Base-by-base conservation (phyloP, 2,797 vertebrate species). In the Falco rusticolus region DNA sequence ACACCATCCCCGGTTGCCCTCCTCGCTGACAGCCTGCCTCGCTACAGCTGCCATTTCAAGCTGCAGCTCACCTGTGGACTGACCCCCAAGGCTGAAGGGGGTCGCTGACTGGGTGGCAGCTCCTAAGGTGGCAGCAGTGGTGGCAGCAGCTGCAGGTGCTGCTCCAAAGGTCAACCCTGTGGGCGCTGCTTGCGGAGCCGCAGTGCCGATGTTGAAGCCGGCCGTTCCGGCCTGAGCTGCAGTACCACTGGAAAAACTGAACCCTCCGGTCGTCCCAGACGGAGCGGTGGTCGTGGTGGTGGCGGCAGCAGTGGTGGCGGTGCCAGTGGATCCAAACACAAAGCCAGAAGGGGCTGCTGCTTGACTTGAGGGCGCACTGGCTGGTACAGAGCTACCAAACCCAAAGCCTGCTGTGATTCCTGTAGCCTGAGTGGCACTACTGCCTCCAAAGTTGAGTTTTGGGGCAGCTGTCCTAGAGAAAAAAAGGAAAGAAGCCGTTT, bases 381-480 rank as follows among this genome's bases (percentile, higher is more conserved):
- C 50, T 3, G 98, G 51, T 1, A 68, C 95, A 2, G 98, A 76
- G 21, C 96, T 77, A 18, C 98, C 98, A 2, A 99, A 94, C 1
- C 97, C 97, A 77, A 98, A 96, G 31, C 97, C 84, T 3, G 90
- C 57, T 0, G 98, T 57, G 13, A 93, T 50, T 3, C 94, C 96
- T 1, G 97, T 3, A 20, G 98, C 78, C 11, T 97, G 97, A 81
- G 98, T 29, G 28, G 98, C 37, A 3, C 97, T 59, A 13, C 98
- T 34, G 19, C 90, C 75, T 21, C 96, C 96, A 74, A 99, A 86
- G 76, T 86, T 98, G 16, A 99, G 95, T 22, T 99, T 98, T 5
- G 98, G 93, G 5, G 97, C 45, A 19, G 54, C 96, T 26, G 96
- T 66, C 70, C 98, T 98, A 56, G 17, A 68, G 3, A 51, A 50